Conservation (phyloP, 2,888 invertebrate species). For the Iselma pallidipennis region DNA sequence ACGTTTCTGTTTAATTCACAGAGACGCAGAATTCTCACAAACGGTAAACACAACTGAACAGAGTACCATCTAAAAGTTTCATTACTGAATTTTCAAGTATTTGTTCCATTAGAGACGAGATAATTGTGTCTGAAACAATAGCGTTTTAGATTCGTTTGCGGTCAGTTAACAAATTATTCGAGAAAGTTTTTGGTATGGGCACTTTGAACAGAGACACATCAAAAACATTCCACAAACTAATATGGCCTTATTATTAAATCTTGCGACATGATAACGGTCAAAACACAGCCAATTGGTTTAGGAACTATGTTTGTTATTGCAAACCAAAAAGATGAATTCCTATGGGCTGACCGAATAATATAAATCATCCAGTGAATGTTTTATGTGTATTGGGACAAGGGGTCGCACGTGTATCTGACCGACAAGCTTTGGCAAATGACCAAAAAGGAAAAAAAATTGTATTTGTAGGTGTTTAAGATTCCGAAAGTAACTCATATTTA, state of each 20-base stretch:
- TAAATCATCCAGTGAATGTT: slow-evolving; percentile 24
- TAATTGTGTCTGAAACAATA: neutral
- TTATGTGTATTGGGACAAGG: slow-evolving; percentile 20
- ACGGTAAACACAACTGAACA: too few relatives aligned
- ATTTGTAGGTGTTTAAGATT: neutral
- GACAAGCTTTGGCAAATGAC: neutral
- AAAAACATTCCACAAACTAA: neutral
- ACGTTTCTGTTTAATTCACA: too few relatives aligned
- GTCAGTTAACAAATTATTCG: neutral
- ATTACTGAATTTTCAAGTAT: neutral
- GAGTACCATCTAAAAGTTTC: too few relatives aligned
- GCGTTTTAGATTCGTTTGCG: neutral
- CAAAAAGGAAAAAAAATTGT: neutral
- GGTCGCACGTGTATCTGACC: slow-evolving; percentile 16
- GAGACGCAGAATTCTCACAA: too few relatives aligned
- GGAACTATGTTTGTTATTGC: neutral
- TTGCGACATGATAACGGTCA: neutral
- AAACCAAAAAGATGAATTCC: neutral
- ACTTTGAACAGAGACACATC: neutral
- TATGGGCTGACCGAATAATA: slow-evolving; percentile 8
- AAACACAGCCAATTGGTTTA: neutral
- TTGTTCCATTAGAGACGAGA: too few relatives aligned
- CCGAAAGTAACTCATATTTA: neutral
- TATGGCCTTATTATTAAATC: neutral
- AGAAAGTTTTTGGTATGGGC: neutral